phyloP scores from a whole-genome alignment of 2,888 invertebrate genomes.

The Acrobasis repandana region DNA sequence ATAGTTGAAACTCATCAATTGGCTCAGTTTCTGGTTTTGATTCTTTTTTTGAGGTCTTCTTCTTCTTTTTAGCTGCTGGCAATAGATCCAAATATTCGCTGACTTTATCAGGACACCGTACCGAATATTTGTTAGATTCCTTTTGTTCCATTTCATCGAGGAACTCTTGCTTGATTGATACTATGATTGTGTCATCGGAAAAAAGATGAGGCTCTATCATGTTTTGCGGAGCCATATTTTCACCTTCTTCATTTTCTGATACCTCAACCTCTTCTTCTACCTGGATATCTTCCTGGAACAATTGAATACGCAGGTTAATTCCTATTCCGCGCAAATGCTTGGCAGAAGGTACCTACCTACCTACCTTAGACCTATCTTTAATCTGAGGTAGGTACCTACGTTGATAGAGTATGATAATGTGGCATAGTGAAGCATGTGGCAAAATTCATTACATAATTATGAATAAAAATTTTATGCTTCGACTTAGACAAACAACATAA shows the following conservation, averaged over 20 bases:
- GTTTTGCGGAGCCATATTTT: conserved; percentile 1
- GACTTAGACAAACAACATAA: too few relatives aligned
- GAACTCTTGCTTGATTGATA: conserved; percentile 25
- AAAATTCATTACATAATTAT: too few relatives aligned
- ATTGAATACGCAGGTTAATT: not conserved
- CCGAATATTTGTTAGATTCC: not conserved
- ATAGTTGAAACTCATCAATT: conserved; percentile 22
- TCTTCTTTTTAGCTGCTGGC: not conserved
- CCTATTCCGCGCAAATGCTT: too few relatives aligned
- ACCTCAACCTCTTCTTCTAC: conserved; percentile 11
- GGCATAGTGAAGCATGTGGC: too few relatives aligned
- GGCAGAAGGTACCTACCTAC: too few relatives aligned
- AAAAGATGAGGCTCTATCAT: not conserved
- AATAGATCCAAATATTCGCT: conserved; percentile 20
- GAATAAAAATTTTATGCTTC: too few relatives aligned
- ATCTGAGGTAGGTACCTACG: too few relatives aligned
- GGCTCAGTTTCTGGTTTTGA: not conserved
- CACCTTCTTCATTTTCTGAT: not conserved
- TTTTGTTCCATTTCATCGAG: conserved; percentile 22
- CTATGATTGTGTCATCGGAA: conserved; percentile 6
- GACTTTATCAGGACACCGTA: conserved; percentile 1
- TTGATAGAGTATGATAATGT: too few relatives aligned
- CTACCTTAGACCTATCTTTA: too few relatives aligned
- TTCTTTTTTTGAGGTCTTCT: not conserved
- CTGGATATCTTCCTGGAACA: not conserved